phyloP scores from a whole-genome alignment of 2,888 invertebrate species.

The Rosalia funebris region DNA sequence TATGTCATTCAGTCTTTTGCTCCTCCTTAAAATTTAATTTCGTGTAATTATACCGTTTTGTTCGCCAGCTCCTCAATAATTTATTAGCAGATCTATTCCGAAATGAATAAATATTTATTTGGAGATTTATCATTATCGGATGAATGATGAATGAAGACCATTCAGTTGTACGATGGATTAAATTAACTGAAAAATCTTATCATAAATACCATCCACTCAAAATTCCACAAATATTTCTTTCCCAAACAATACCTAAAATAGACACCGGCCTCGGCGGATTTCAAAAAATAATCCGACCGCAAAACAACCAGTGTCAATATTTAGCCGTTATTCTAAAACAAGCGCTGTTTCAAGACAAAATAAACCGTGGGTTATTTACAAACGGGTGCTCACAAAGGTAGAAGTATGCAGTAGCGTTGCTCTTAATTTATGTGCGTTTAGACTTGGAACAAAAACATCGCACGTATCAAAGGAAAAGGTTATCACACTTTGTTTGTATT shows the following conservation, averaged over 20 bases:
- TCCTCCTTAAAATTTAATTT: too few species aligned
- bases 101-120: too few species aligned
- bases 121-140: too few species aligned
- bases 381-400: conserved; percentile 20
- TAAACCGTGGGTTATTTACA: conserved; percentile 12
- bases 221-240: too few species aligned
- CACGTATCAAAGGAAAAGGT: conserved; percentile 23
- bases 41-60: too few species aligned
- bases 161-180: too few species aligned
- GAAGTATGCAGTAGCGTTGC: conserved; percentile 15
- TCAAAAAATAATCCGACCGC: neutral
- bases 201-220: too few species aligned
- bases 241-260: neutral
- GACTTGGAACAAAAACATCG: conserved; percentile 11
- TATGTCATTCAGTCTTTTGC: too few species aligned
- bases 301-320: conserved; percentile 20
- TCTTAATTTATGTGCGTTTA: conserved; percentile 14
- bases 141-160: too few species aligned
- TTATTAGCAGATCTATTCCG: too few species aligned
- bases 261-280: neutral
- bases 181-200: too few species aligned
- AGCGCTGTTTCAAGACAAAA: conserved; percentile 17
- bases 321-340: conserved; percentile 17
- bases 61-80: too few species aligned
- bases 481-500: conserved; percentile 9